phyloP scores from a whole-genome alignment of 30 jellyfish, hydroid and myxozoan genomes.

The Hydractinia symbiolongicarpus region DNA sequence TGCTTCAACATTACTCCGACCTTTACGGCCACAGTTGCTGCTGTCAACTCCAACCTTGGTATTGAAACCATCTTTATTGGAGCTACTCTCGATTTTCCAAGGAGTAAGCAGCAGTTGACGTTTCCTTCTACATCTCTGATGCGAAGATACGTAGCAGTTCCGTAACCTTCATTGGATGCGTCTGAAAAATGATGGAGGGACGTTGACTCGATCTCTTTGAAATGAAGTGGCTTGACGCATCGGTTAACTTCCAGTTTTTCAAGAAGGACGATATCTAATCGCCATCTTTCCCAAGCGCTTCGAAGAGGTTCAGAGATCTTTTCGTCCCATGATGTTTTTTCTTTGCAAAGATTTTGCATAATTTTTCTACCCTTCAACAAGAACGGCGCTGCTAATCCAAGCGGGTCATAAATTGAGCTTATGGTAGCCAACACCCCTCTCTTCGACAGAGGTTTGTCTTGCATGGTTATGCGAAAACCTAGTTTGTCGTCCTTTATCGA shows the following conservation, averaged over 20 bases:
- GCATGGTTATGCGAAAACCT: neutral
- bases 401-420: conserved; percentile 25
- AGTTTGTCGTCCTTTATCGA: no score
- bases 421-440: conserved; percentile 35
- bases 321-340: conserved; percentile 4
- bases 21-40: no score
- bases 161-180: conserved; percentile 26
- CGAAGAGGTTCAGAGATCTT: neutral
- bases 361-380: no score
- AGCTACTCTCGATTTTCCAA: no score
- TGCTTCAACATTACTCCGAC: no score
- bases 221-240: neutral
- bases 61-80: no score
- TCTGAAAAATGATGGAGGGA: conserved; percentile 32
- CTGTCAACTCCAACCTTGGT: no score
- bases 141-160: conserved; percentile 46
- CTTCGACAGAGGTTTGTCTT: conserved; percentile 25
- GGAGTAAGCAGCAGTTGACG: neutral
- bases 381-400: no score
- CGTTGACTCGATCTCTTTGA: conserved; percentile 20
- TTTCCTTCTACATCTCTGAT: conserved; percentile 18
- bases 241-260: no score
- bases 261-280: neutral
- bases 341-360: no score
- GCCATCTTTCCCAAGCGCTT: no score